Evolutionary conservation across 2,113 vertebrate genomes (phyloP).

Genomic region (Pedionomus torquatus): DNA sequence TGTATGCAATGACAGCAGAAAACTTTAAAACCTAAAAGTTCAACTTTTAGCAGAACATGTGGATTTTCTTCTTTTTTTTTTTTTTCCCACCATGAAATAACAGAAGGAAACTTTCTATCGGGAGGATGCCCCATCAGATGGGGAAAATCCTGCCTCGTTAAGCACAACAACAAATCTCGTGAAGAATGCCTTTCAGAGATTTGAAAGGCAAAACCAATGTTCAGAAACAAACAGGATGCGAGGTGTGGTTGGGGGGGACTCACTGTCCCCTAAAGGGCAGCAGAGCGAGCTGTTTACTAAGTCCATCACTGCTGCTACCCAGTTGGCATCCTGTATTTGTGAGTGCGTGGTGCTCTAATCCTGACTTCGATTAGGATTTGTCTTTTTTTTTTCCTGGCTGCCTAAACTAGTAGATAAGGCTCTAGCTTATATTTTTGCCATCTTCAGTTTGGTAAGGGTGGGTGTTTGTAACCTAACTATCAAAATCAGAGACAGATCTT

Average conservation of each 20-base stretch:
- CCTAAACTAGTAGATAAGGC: too few relatives aligned
- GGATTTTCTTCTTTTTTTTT: not conserved
- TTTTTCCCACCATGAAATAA: not conserved
- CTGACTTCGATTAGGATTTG: not conserved
- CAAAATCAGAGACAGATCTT: not conserved
- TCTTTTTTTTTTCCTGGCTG: not conserved
- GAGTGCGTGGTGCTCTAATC: not conserved
- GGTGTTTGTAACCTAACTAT: not conserved
- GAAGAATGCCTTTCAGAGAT: not conserved
- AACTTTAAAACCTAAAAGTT: not conserved
- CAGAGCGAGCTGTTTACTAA: not conserved
- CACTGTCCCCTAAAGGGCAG: not conserved
- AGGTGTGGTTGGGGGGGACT: not conserved
- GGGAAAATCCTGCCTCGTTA: not conserved
- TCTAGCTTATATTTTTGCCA: not conserved
- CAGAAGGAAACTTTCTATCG: not conserved
- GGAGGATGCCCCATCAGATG: not conserved
- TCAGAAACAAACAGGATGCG: not conserved
- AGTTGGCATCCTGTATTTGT: not conserved
- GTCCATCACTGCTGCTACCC: not conserved
- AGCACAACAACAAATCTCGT: not conserved
- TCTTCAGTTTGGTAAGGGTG: not conserved
- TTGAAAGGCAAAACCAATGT: not conserved
- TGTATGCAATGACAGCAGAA: not conserved
- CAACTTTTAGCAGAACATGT: not conserved